Evolutionary conservation across 2,113 vertebrate species (phyloP).

Genomic region (Alosa alosa): DNA sequence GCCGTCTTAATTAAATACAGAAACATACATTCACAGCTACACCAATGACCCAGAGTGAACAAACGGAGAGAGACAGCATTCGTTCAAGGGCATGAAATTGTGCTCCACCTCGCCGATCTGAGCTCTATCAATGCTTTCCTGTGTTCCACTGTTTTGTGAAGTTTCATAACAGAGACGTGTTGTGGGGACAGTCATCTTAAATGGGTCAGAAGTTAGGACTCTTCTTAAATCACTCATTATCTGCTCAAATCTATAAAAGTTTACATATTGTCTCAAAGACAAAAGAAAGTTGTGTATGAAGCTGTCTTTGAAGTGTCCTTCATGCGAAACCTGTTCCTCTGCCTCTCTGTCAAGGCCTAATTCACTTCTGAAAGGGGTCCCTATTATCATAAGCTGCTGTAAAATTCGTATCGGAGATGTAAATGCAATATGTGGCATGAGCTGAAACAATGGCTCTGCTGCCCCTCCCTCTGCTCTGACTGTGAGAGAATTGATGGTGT

Average conservation of each 20-base stretch:
- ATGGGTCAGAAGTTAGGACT: neutral
- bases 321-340: neutral
- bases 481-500: neutral
- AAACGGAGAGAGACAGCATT: neutral
- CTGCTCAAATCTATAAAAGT: neutral
- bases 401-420: neutral
- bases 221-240: neutral
- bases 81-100: neutral
- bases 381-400: conserved; percentile 1
- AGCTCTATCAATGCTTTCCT: neutral
- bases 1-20: neutral
- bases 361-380: neutral
- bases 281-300: neutral
- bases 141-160: neutral
- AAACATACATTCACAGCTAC: neutral
- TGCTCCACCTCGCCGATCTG: neutral
- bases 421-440: neutral
- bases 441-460: neutral
- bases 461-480: neutral
- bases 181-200: neutral
- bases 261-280: neutral
- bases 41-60: neutral
- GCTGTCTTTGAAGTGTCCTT: neutral
- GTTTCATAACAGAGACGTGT: neutral
- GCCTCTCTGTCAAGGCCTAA: neutral